A percentile compares a stretch with the other conserved stretches of the same genome.
phyloP scores from a whole-genome alignment of 2,797 vertebrate genomes.

The Micropoecilia bifurca region DNA sequence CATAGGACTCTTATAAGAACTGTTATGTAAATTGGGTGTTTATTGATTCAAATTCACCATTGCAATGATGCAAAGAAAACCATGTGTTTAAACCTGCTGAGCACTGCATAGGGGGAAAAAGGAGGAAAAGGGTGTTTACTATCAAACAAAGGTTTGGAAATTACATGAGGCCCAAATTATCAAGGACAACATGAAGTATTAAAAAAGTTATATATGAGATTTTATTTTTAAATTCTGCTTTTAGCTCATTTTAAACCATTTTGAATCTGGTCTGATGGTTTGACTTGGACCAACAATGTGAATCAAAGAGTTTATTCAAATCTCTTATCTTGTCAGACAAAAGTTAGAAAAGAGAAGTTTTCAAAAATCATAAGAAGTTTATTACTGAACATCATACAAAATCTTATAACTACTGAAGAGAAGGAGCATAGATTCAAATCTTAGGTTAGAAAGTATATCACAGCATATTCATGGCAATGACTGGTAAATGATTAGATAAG shows the following conservation, averaged over 20 bases:
- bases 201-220: not conserved
- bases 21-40: conserved; percentile 38
- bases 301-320: not conserved
- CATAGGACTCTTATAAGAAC: conserved; percentile 34
- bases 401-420: not conserved
- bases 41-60: conserved; percentile 38
- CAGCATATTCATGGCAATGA: not conserved
- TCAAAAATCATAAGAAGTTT: not conserved
- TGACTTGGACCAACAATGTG: not conserved
- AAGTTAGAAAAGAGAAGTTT: not conserved
- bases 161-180: not conserved
- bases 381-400: not conserved
- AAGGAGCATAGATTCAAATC: not conserved
- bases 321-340: not conserved
- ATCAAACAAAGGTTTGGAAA: not conserved
- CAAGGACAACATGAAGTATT: not conserved
- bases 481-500: not conserved
- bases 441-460: not conserved
- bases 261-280: not conserved
- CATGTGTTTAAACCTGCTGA: not conserved
- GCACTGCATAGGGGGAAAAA: not conserved
- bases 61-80: conserved; percentile 22
- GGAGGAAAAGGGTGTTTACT: not conserved
- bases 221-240: not conserved
- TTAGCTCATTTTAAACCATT: not conserved